Conservation (phyloP, 2,113 vertebrate species). For the Pholis gunnellus region DNA sequence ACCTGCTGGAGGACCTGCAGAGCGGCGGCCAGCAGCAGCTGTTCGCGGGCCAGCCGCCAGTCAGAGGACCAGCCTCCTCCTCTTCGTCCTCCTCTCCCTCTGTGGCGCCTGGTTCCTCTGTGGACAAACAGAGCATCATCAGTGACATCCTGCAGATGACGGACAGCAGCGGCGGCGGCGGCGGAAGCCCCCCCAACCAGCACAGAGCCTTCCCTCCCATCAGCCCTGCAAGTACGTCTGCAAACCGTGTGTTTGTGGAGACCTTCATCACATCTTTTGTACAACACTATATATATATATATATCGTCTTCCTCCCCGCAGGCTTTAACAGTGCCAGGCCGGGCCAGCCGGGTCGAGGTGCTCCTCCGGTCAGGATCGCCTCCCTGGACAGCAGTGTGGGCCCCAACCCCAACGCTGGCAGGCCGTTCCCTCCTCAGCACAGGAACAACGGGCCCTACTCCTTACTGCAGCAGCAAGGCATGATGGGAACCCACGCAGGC, state of each 20-base stretch:
- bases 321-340: conserved; percentile 89
- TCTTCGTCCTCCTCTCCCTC: conserved; percentile 69
- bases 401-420: conserved; percentile 79
- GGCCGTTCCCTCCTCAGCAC: conserved; percentile 88
- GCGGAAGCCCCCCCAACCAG: conserved; percentile 78
- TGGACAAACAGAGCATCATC: conserved; percentile 97
- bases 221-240: conserved; percentile 82
- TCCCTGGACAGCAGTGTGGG: conserved; percentile 90
- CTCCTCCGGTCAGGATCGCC: conserved; percentile 89
- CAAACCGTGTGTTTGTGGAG: neutral
- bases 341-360: conserved; percentile 85
- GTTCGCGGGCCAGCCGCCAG: conserved; percentile 68
- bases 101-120: conserved; percentile 75
- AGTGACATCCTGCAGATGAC: conserved; percentile 97
- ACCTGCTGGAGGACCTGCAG: conserved; percentile 96
- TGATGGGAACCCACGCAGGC: conserved; percentile 87
- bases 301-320: conserved; percentile 7
- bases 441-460: conserved; percentile 90
- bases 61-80: conserved; percentile 81
- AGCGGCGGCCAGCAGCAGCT: conserved; percentile 91
- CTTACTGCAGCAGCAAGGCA: conserved; percentile 89
- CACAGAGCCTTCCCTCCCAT: conserved; percentile 88
- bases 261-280: neutral
- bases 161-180: conserved; percentile 79
- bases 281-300: neutral